Conservation (phyloP, 2,113 vertebrate species). For the Coracopsis vasa region DNA sequence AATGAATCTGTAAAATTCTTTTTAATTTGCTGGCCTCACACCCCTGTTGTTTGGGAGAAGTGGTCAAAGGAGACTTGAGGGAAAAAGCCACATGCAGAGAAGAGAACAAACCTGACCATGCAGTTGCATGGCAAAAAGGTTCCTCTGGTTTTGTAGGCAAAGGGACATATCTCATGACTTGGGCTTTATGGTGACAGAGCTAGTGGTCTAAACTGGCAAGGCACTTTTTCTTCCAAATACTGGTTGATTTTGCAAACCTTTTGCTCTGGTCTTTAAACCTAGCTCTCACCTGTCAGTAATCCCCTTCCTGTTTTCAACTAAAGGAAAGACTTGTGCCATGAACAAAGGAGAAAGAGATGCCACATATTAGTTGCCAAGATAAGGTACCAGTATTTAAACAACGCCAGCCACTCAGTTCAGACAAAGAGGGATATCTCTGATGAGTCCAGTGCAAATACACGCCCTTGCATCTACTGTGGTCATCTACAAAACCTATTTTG, state of each 20-base stretch:
- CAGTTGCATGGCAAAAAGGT: background rate
- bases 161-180: background rate
- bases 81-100: background rate
- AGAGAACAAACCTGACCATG: background rate
- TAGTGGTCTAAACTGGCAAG: background rate
- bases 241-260: background rate
- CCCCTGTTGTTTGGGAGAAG: background rate
- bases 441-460: conserved; percentile 28
- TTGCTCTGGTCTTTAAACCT: background rate
- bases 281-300: background rate
- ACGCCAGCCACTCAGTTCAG: background rate
- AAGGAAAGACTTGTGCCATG: conserved; percentile 8
- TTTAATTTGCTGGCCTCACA: background rate
- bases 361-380: conserved; percentile 20
- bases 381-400: conserved; percentile 37
- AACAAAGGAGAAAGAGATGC: conserved; percentile 28
- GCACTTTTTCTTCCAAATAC: background rate
- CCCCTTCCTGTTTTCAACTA: background rate
- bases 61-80: background rate
- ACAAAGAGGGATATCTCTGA: conserved; percentile 24
- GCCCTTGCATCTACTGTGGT: background rate
- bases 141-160: background rate
- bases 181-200: background rate
- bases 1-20: background rate
- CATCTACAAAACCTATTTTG: background rate